Percentiles rank a stretch among this genome's conserved stretches.
Evolutionary conservation across 2,888 invertebrate species (phyloP).

Genomic region (Campoplex capitator): DNA sequence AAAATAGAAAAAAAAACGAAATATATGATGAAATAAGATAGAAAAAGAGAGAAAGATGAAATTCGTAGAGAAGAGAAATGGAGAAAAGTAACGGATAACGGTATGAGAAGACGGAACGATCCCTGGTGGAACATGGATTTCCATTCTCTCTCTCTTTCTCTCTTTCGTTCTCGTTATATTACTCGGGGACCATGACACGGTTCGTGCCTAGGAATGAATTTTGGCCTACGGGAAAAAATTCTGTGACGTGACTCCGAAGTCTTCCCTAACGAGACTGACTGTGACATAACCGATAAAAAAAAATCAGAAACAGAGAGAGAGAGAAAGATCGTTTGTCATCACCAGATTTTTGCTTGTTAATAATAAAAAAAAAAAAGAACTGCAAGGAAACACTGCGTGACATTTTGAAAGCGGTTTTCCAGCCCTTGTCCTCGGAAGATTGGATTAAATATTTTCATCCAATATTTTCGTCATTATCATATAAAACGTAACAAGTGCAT

Average conservation of each 20-base stretch:
- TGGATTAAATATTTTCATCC: too few species aligned
- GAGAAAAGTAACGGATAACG: conserved; percentile 18
- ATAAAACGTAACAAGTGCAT: neutral
- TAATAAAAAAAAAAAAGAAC: neutral
- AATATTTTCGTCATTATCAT: neutral
- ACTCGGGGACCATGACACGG: conserved; percentile 35
- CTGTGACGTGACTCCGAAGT: conserved; percentile 46
- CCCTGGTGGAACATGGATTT: conserved; percentile 28
- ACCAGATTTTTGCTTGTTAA: neutral
- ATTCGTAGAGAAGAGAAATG: neutral
- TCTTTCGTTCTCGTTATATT: conserved; percentile 47
- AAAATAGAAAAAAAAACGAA: conserved; percentile 17
- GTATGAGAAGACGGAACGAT: conserved; percentile 52
- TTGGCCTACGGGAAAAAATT: conserved; percentile 40
- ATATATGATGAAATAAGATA: conserved; percentile 13
- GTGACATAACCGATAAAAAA: conserved; percentile 31
- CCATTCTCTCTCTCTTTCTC: conserved; percentile 15
- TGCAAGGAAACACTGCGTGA: conserved; percentile 2
- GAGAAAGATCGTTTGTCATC: neutral
- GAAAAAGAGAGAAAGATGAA: conserved; percentile 16
- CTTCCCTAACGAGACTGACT: conserved; percentile 23
- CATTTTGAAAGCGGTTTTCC: neutral
- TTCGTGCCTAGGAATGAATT: conserved; percentile 60
- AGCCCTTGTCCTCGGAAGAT: neutral
- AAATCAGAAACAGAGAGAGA: neutral